These are phyloP conservation scores for Sminthurinus aureus DNA, from an alignment of 2,888 invertebrate species.

Conservation along the genomic window DNA sequence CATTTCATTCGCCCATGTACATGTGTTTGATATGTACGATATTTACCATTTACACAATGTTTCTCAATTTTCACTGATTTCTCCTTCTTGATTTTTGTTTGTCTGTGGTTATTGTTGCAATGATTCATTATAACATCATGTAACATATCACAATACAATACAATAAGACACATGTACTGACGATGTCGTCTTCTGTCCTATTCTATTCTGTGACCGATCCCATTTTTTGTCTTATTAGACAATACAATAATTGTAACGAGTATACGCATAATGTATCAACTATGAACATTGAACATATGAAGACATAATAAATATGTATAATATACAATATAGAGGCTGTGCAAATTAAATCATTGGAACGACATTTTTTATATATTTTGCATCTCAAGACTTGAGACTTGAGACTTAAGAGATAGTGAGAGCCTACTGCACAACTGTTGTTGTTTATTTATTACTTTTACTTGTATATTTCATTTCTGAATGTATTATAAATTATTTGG, in stretches of 20 bases:
- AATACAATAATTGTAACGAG: constrained; percentile 27
- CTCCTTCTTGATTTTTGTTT: constrained; percentile 10
- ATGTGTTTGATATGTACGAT: no score
- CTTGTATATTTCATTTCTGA: no score
- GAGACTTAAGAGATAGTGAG: no score
- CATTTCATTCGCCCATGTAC: background rate
- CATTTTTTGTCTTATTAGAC: constrained; percentile 19
- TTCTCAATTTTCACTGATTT: constrained; percentile 37
- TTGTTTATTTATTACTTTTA: no score
- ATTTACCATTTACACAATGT: background rate
- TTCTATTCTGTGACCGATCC: background rate
- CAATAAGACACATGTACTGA: background rate
- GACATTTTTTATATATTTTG: background rate
- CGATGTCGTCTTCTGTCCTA: background rate
- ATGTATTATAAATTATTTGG: background rate
- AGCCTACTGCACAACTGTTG: no score
- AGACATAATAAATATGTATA: background rate
- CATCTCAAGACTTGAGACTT: no score
- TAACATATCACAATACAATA: no score
- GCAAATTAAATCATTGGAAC: constrained; percentile 36
- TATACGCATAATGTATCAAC: background rate
- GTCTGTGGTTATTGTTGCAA: background rate
- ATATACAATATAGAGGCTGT: background rate
- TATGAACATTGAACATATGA: no score
- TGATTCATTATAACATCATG: background rate